Conservation (phyloP, 2,113 vertebrate genomes). For the Axis porcinus region DNA sequence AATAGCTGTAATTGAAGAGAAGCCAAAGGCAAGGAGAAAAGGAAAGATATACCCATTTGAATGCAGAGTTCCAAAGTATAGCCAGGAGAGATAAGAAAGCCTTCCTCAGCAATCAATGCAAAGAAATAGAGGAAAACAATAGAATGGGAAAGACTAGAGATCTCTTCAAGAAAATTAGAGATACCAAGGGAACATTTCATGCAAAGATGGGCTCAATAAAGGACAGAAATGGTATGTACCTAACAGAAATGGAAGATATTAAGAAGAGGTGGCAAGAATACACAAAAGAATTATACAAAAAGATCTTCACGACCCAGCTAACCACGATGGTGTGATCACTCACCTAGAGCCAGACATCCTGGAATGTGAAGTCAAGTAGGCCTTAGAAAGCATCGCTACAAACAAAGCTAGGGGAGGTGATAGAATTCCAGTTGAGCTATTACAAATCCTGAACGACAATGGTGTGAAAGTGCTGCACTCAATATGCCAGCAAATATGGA, state of each 20-base stretch:
- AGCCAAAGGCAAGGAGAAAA: background rate
- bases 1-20: background rate
- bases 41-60: background rate
- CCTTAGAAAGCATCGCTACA: background rate
- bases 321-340: background rate
- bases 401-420: background rate
- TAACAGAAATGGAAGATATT: background rate
- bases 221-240: background rate
- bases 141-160: background rate
- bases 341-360: background rate
- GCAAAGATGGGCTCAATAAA: background rate
- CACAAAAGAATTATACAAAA: background rate
- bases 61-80: background rate
- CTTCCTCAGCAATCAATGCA: background rate
- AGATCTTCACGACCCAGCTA: background rate
- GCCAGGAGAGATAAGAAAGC: background rate
- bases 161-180: background rate
- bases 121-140: background rate
- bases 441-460: background rate
- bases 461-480: background rate
- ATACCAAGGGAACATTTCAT: background rate
- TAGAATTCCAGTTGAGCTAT: background rate
- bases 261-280: background rate
- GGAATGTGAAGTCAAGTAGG: background rate
- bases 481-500: background rate